Evolutionary conservation across 1,140 invertebrate genomes (phyloP).

Genomic region (Ceratosolen fusciceps): DNA sequence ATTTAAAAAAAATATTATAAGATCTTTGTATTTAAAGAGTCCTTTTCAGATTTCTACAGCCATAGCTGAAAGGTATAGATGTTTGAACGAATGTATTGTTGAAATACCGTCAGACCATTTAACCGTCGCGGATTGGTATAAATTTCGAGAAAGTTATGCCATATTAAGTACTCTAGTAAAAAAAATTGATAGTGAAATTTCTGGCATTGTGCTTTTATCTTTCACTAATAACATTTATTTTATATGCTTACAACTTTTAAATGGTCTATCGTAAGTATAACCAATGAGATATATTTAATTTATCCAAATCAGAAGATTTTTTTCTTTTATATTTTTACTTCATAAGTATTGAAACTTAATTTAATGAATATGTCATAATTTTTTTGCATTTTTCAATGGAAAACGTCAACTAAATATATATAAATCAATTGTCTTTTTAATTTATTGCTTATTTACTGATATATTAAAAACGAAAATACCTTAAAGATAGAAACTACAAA

Average conservation of each 20-base stretch:
- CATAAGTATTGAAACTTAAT: too few relatives aligned
- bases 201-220: conserved; percentile 76
- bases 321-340: conserved; percentile 2
- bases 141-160: conserved; percentile 75
- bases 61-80: conserved; percentile 65
- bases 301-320: neutral
- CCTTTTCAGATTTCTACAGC: conserved; percentile 63
- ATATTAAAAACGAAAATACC: too few relatives aligned
- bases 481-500: too few relatives aligned
- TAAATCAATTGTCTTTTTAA: too few relatives aligned
- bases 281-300: neutral
- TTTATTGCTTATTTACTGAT: too few relatives aligned
- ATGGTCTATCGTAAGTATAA: conserved; percentile 78
- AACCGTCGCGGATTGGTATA: conserved; percentile 69
- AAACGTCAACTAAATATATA: too few relatives aligned
- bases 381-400: too few relatives aligned
- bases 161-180: conserved; percentile 73
- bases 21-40: neutral
- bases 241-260: conserved; percentile 80
- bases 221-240: conserved; percentile 82
- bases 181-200: conserved; percentile 73
- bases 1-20: neutral
- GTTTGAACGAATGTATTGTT: conserved; percentile 59
- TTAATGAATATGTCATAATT: too few relatives aligned
- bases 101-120: conserved; percentile 41